These are phyloP conservation scores for Cantharis nigra DNA, from an alignment of 2,888 invertebrate species.

Conservation along the genomic window DNA sequence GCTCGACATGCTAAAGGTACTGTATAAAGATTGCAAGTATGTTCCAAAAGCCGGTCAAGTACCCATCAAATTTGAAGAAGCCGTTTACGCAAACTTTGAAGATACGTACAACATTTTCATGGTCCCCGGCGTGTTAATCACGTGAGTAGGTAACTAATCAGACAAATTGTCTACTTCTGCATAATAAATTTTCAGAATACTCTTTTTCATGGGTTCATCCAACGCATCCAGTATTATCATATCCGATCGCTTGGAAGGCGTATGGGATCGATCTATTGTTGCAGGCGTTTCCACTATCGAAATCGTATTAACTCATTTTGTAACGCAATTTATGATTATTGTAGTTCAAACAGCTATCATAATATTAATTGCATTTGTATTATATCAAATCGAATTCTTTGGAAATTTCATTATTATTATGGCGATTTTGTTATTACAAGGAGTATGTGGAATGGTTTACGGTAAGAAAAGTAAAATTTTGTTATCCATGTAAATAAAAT, in stretches of 20 bases:
- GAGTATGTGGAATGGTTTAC: slow-evolving; percentile 84
- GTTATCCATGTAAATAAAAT: not conserved
- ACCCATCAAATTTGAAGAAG: slow-evolving; percentile 71
- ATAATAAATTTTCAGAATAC: slow-evolving; percentile 65
- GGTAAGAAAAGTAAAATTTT: slow-evolving; percentile 55
- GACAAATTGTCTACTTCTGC: too few species aligned
- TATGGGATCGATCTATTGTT: slow-evolving; percentile 85
- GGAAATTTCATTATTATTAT: slow-evolving; percentile 68
- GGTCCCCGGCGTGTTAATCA: slow-evolving; percentile 82
- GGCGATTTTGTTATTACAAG: slow-evolving; percentile 70
- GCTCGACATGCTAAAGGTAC: slow-evolving; percentile 65
- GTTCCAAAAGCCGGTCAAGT: slow-evolving; percentile 61
- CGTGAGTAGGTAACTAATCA: slow-evolving; percentile 62
- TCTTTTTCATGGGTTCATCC: slow-evolving; percentile 84
- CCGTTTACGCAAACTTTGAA: slow-evolving; percentile 70
- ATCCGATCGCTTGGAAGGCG: slow-evolving; percentile 78
- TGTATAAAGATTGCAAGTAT: slow-evolving; percentile 69
- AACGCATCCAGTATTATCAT: slow-evolving; percentile 84
- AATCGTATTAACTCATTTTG: slow-evolving; percentile 80
- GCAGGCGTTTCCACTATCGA: slow-evolving; percentile 83
- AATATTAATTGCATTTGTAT: slow-evolving; percentile 64
- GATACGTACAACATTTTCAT: slow-evolving; percentile 79
- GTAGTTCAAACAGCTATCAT: slow-evolving; percentile 68
- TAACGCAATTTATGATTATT: slow-evolving; percentile 76
- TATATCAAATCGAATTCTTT: slow-evolving; percentile 65